Evolutionary conservation across 2,888 invertebrate species (phyloP).

Genomic region (Digitonthophagus gazella): DNA sequence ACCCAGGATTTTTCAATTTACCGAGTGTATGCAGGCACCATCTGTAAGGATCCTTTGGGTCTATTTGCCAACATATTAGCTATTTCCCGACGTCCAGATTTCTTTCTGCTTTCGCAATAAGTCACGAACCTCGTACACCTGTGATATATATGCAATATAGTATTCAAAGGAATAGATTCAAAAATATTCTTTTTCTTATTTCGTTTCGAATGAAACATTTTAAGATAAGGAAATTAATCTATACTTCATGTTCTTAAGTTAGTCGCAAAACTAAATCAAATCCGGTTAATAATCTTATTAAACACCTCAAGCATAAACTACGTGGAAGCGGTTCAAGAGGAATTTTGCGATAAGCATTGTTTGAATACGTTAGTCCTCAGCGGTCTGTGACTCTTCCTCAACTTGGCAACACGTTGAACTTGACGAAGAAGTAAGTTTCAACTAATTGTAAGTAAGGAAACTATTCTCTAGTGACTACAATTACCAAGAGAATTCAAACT

Average conservation of each 20-base stretch:
- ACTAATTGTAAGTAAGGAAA: neutral
- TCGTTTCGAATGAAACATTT: no score
- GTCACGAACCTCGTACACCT: neutral
- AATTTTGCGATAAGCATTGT: neutral
- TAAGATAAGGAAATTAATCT: no score
- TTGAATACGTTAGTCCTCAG: neutral
- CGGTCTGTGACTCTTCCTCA: neutral
- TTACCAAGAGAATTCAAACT: neutral
- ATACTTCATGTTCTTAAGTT: no score
- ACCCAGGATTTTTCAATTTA: neutral
- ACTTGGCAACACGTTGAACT: neutral
- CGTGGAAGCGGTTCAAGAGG: neutral
- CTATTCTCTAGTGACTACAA: neutral
- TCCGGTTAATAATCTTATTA: neutral
- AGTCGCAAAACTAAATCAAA: no score
- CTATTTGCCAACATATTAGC: neutral
- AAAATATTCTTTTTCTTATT: no score
- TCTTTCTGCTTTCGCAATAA: neutral
- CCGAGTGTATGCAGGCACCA: neutral
- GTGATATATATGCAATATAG: neutral
- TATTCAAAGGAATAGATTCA: no score
- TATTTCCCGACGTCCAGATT: neutral
- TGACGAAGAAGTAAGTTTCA: neutral
- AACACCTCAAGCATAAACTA: neutral
- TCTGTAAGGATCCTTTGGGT: neutral